Base-by-base conservation (phyloP, 2,797 vertebrate species). In the Basileuterus tristriatus region DNA sequence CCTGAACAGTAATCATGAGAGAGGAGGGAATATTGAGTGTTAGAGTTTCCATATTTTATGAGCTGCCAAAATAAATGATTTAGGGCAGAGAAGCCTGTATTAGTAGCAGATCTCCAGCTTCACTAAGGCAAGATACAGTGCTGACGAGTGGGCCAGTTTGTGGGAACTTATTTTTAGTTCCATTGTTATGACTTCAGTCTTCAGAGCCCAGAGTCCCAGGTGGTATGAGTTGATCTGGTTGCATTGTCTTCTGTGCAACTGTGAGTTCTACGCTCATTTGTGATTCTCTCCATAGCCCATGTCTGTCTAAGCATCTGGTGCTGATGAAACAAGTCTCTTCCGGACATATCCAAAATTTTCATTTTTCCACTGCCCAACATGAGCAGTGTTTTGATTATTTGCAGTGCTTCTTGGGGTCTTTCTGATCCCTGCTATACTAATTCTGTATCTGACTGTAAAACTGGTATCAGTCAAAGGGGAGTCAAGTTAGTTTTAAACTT, bases 41-140 rank as follows among this genome's bases (percentile, higher is more conserved):
- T 96, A 91, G 88, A 96, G 94, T 97, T 96, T 96, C 94, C 92
- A 87, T 96, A 95, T 96, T 96, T 97, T 97, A 96, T 86, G 95
- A 96, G 74, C 95, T 97, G 97, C 96, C 96, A 97, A 97, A 94
- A 92, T 71, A 96, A 96, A 96, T 96, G 85, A 95, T 97, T 97
- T 96, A 96, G 82, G 68, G 70, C 47, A 87, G 82, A 75, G 92
- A 92, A 95, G 84, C 58, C 52, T 94, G 78, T 91, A 95, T 96
- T 94, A 94, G 95, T 95, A 97, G 96, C 95, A 96, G 94, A 94
- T 95, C 89, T 94, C 82, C 78, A 77, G 83, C 88, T 96, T 97
- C 88, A 94, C 80, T 92, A 64, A 86, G 50, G 93, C 89, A 83
- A 93, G 47, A 96, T 95, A 84, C 30, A 91, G 34, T 47, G 83